phyloP scores from a whole-genome alignment of 2,113 vertebrate genomes.

The Deroptyus accipitrinus region DNA sequence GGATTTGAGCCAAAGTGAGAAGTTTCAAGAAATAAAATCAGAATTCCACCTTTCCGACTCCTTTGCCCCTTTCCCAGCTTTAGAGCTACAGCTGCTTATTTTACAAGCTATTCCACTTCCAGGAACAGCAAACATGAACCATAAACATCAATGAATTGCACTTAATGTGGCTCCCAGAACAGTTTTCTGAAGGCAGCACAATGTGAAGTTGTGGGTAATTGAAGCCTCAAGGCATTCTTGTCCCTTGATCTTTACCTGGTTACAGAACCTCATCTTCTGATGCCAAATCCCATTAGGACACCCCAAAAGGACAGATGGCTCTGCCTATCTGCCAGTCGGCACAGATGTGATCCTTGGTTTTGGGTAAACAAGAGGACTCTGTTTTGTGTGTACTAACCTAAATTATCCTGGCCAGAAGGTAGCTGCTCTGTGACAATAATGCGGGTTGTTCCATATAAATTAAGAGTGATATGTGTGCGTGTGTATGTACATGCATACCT shows the following conservation, averaged over 20 bases:
- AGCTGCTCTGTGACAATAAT: background rate
- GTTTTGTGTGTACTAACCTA: slow-evolving; percentile 69
- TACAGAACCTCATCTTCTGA: slow-evolving; percentile 57
- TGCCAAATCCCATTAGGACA: slow-evolving; percentile 79
- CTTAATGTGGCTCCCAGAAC: slow-evolving; percentile 23
- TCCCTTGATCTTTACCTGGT: slow-evolving; percentile 64
- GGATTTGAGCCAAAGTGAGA: background rate
- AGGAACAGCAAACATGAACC: background rate
- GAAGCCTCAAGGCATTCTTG: slow-evolving; percentile 69
- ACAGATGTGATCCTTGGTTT: slow-evolving; percentile 74
- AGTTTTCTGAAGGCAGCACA: slow-evolving; percentile 56
- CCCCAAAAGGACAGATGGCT: slow-evolving; percentile 77
- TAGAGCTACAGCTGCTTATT: background rate
- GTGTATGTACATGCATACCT: background rate
- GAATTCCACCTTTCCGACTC: background rate
- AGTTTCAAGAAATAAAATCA: background rate
- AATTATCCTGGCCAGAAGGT: slow-evolving; percentile 58
- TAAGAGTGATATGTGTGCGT: background rate
- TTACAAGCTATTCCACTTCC: background rate
- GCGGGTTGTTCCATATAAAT: background rate
- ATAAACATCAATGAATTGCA: slow-evolving; percentile 32
- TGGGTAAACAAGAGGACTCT: slow-evolving; percentile 53
- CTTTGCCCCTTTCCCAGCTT: background rate
- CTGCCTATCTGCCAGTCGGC: slow-evolving; percentile 70
- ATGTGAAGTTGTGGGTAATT: slow-evolving; percentile 70